Base-by-base conservation (phyloP, 2,113 vertebrate species). In the Eolophus roseicapilla region DNA sequence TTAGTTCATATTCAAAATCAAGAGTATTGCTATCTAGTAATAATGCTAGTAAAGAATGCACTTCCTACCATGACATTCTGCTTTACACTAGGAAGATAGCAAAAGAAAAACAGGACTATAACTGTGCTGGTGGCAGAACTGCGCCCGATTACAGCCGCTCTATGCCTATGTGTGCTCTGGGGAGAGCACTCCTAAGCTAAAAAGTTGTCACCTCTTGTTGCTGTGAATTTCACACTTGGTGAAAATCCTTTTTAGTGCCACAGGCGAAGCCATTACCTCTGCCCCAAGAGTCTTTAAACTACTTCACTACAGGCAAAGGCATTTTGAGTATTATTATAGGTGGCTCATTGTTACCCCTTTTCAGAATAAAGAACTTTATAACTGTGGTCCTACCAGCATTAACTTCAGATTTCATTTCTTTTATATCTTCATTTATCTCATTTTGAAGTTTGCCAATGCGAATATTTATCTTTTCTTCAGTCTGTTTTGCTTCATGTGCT, bases 391-490 rank as follows among this genome's bases (percentile, higher is more conserved):
- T 98, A 98, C 98, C 98, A 11, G 98, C 96, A 3, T 98, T 98
- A 13, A 98, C 97, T 92, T 98, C 98, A 1, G 98, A 97, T 84
- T 98, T 98, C 95, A 98, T 97, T 59, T 98, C 97, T 94, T 98
- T 98, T 91, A 98, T 87, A 59, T 98, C 97, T 81, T 98, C 97
- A 7, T 88, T 98, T 92, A 98, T 96, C 77, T 98, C 97, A 16
- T 92, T 70, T 80, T 98, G 98, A 82, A 98, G 96, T 89, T 97
- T 97, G 95, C 82, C 96, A 93, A 98, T 97, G 28, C 96, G 96
- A 82, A 97, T 95, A 5, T 97, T 98, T 84, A 98, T 89, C 90
- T 96, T 98, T 52, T 98, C 98, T 87, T 98, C 98, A 7, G 96
- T 83, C n/a, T 96, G 96, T 59, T 96, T 98, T 17, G 82, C 57